A percentile compares a stretch with the other conserved stretches of the same genome.
Conservation (phyloP, 2,113 vertebrate species). For the Ursus arctos region DNA sequence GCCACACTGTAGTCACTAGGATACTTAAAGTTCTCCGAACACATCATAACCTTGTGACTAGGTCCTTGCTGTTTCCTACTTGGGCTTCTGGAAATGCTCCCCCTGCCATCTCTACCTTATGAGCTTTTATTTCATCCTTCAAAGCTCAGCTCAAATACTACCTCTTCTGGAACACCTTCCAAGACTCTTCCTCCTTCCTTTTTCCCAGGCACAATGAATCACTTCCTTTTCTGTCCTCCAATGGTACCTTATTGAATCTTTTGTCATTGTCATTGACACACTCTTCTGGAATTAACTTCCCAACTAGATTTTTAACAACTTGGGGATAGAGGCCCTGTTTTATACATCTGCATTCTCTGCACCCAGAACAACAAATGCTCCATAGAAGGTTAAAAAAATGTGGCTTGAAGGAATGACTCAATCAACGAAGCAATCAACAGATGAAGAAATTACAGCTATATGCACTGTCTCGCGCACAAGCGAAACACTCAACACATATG, state of each 20-base stretch:
- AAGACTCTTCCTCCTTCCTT: not conserved
- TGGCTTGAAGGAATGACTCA: not conserved
- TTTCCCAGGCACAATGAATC: not conserved
- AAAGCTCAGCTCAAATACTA: slow-evolving; percentile 21
- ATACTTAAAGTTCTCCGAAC: slow-evolving; percentile 19
- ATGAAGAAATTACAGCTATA: not conserved
- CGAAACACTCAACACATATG: not conserved
- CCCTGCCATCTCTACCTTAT: not conserved
- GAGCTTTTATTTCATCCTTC: not conserved
- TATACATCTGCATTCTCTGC: not conserved
- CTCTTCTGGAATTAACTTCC: slow-evolving; percentile 41
- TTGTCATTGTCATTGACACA: not conserved
- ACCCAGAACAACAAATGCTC: not conserved
- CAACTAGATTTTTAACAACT: slow-evolving; percentile 18
- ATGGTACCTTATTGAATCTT: not conserved
- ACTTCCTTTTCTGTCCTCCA: slow-evolving; percentile 42
- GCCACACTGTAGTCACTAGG: not conserved
- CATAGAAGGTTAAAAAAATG: not conserved
- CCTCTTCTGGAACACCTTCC: not conserved
- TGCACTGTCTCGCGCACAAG: not conserved
- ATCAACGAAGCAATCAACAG: not conserved
- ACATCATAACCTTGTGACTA: slow-evolving; percentile 2
- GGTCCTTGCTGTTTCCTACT: not conserved
- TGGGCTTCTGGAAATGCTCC: slow-evolving; percentile 7
- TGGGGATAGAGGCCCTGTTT: not conserved